A percentile compares a stretch with the other conserved stretches of the same genome.
Conservation (phyloP, 2,113 vertebrate species). For the Rattus rattus region DNA sequence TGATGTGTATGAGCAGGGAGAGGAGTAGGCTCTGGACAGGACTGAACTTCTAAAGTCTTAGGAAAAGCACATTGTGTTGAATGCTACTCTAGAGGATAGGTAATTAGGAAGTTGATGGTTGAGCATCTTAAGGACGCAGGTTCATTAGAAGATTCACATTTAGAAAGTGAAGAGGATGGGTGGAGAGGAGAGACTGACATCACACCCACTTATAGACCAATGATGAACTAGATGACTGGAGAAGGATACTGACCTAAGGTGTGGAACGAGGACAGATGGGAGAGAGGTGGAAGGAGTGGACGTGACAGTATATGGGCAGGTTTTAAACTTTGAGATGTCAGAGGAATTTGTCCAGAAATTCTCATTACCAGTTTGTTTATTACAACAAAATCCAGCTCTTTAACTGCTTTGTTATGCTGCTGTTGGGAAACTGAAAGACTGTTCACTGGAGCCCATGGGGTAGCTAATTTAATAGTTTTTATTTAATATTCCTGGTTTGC, state of each 20-base stretch:
- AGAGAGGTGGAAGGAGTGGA: background rate
- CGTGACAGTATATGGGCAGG: background rate
- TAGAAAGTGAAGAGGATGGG: background rate
- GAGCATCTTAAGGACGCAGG: background rate
- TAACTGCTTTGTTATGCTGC: background rate
- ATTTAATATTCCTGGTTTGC: background rate
- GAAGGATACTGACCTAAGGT: background rate
- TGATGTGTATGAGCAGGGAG: background rate
- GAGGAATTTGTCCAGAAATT: background rate
- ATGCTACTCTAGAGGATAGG: background rate
- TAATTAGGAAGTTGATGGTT: background rate
- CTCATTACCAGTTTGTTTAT: slow-evolving; percentile 5
- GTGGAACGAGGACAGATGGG: background rate
- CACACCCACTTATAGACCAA: background rate
- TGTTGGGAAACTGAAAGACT: background rate
- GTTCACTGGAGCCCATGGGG: background rate
- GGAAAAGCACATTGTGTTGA: background rate
- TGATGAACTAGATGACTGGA: background rate
- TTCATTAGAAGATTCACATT: background rate
- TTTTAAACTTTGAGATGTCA: slow-evolving; percentile 13
- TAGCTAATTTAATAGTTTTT: background rate
- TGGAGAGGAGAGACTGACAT: background rate
- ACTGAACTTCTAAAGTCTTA: background rate
- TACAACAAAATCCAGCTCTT: background rate
- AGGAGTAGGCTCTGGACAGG: background rate